Evolutionary conservation across 1,140 invertebrate species (phyloP).

Genomic region (Scylla paramamosain): DNA sequence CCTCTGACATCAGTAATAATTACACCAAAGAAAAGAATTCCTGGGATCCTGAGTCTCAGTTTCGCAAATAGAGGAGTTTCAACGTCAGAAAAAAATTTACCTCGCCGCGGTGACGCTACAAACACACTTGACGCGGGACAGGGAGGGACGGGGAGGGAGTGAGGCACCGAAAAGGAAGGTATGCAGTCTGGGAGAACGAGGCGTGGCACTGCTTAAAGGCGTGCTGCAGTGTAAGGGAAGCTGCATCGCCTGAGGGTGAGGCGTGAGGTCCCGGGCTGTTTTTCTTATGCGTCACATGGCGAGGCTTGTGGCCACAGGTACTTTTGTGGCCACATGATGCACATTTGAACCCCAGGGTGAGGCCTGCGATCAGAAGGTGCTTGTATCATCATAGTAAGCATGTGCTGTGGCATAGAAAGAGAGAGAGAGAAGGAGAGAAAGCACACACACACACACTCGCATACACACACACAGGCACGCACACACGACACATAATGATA

Average conservation of each 20-base stretch:
- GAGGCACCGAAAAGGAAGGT: neutral
- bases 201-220: neutral
- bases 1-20: conserved; percentile 3
- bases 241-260: neutral
- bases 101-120: neutral
- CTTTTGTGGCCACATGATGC: neutral
- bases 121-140: neutral
- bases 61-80: neutral
- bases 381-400: neutral
- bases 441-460: neutral
- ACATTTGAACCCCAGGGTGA: neutral
- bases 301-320: neutral
- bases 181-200: neutral
- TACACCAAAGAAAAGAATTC: neutral
- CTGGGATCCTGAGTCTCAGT: neutral
- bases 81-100: neutral
- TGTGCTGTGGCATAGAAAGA: neutral
- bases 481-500: neutral
- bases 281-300: neutral
- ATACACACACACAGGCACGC: conserved; percentile 8
- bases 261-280: neutral
- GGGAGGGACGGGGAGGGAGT: neutral
- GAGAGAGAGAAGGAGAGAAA: neutral
- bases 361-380: neutral
- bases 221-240: neutral